phyloP scores from a whole-genome alignment of 2,797 vertebrate genomes.

The Remorina albescens region DNA sequence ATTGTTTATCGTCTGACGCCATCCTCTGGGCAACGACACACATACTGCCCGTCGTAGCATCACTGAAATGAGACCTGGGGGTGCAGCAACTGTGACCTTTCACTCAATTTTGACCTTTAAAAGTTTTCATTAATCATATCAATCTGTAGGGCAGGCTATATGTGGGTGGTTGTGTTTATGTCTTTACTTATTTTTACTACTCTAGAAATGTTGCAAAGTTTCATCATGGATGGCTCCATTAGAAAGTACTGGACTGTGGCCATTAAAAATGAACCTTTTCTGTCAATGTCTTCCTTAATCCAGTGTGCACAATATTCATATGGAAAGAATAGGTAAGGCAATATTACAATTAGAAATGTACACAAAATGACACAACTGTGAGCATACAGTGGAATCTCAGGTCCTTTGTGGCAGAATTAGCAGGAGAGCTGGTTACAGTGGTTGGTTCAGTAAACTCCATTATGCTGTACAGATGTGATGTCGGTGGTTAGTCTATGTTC shows the following conservation, averaged over 20 bases:
- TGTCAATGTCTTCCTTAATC: neutral
- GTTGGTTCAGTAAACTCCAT: neutral
- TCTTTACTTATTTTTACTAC: conserved; percentile 7
- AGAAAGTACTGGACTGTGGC: no score
- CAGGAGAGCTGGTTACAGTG: neutral
- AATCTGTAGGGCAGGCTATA: conserved; percentile 12
- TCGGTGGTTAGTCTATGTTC: neutral
- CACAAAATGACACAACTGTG: neutral
- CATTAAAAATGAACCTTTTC: neutral
- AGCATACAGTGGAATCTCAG: neutral
- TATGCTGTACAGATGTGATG: neutral
- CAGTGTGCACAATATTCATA: neutral
- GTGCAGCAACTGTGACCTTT: conserved; percentile 50
- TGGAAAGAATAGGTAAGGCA: neutral
- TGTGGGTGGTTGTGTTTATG: neutral
- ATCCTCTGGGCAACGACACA: neutral
- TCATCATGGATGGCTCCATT: neutral
- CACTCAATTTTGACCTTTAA: conserved; percentile 35
- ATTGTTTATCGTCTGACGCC: neutral
- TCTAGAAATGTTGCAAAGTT: conserved; percentile 1
- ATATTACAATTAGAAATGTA: neutral
- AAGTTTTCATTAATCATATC: conserved; percentile 25
- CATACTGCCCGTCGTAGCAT: neutral
- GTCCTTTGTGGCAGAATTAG: neutral
- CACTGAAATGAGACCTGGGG: conserved; percentile 24